Evolutionary conservation across 2,888 invertebrate genomes (phyloP).

Genomic region (Elaeidobius kamerunicus): DNA sequence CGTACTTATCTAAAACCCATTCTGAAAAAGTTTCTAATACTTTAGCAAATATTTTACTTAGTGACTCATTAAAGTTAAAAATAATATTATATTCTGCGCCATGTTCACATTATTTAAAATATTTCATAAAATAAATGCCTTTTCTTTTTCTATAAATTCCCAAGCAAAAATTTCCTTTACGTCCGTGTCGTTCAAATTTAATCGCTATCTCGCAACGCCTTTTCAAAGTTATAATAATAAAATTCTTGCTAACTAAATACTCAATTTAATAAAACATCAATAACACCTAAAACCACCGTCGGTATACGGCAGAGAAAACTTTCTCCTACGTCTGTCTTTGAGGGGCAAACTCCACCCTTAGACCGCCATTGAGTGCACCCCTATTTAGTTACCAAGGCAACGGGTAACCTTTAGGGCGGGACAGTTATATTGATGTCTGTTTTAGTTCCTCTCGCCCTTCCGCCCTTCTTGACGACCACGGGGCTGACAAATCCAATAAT

Average conservation of each 20-base stretch:
- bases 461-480: conserved; percentile 24
- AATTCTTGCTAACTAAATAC: conserved; percentile 32
- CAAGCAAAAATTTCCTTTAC: not conserved
- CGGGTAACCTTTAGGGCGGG: conserved; percentile 45
- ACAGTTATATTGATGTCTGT: conserved; percentile 41
- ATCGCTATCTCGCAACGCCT: conserved; percentile 13
- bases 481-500: conserved; percentile 47
- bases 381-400: conserved; percentile 40
- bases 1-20: too few species aligned
- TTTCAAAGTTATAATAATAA: conserved; percentile 30
- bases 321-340: conserved; percentile 18
- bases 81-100: too few species aligned
- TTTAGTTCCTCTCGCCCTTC: conserved; percentile 24
- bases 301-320: conserved; percentile 28
- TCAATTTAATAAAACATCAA: conserved; percentile 32
- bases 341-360: conserved; percentile 35
- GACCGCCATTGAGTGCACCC: conserved; percentile 45
- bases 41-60: too few species aligned
- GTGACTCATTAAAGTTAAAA: too few species aligned
- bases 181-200: conserved; percentile 12
- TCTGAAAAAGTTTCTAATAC: too few species aligned
- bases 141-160: conserved; percentile 7
- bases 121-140: not conserved
- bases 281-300: conserved; percentile 31
- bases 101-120: too few species aligned